Conservation (phyloP, 2,888 invertebrate species). For the Serrognathus titanus region DNA sequence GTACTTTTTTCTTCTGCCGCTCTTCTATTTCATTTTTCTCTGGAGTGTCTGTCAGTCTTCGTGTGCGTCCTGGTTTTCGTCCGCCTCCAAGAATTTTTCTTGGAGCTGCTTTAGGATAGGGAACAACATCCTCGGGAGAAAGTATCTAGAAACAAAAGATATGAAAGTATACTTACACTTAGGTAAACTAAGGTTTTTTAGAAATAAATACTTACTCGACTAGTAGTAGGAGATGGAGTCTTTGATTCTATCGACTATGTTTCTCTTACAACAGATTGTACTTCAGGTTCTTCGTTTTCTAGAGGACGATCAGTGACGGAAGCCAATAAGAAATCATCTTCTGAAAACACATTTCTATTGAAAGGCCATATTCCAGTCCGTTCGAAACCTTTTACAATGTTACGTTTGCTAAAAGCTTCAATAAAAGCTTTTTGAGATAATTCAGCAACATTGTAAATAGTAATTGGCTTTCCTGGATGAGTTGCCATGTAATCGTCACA, state of each 20-base stretch:
- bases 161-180: background rate
- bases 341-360: background rate
- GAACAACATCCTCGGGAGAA: too few species aligned
- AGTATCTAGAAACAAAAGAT: too few species aligned
- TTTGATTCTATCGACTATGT: too few species aligned
- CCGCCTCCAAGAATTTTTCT: too few species aligned
- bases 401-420: background rate
- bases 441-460: background rate
- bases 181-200: background rate
- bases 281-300: slow-evolving; percentile 7
- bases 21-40: too few species aligned
- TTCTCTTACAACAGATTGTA: background rate
- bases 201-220: background rate
- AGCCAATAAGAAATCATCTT: background rate
- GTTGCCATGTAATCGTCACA: background rate
- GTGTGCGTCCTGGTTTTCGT: too few species aligned
- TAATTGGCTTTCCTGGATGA: background rate
- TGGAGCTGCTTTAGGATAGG: too few species aligned
- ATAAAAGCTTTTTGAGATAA: background rate
- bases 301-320: background rate
- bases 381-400: background rate
- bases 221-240: slow-evolving; percentile 29
- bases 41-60: too few species aligned
- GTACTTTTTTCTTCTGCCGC: too few species aligned
- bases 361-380: background rate